A percentile compares a stretch with the other conserved stretches of the same genome.
Evolutionary conservation across 2,888 invertebrate species (phyloP).

Genomic region (Lordiphosa andalusiaca): DNA sequence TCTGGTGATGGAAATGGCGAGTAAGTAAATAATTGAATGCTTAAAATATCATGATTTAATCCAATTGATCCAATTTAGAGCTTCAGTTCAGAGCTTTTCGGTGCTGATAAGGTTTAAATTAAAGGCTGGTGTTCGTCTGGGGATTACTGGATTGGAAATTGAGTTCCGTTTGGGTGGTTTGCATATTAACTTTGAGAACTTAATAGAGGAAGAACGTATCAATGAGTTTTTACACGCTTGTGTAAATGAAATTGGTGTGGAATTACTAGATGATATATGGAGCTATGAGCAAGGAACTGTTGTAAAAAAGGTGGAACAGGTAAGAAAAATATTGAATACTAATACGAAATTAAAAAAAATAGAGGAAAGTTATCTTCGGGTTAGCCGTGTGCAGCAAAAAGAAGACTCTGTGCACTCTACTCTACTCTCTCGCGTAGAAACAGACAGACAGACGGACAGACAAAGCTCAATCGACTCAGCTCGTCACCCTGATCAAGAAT

Average conservation of each 20-base stretch:
- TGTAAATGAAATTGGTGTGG: conserved; percentile 74
- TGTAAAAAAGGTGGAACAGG: conserved; percentile 53
- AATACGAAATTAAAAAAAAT: too few relatives aligned
- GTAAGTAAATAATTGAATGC: conserved; percentile 47
- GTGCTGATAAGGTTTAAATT: conserved; percentile 61
- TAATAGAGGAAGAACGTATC: conserved; percentile 73
- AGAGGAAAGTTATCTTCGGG: too few relatives aligned
- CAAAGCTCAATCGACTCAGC: too few relatives aligned
- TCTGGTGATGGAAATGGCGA: conserved; percentile 71
- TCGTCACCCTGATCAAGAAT: too few relatives aligned
- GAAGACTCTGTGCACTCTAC: too few relatives aligned
- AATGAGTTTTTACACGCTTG: conserved; percentile 70
- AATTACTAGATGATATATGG: conserved; percentile 76
- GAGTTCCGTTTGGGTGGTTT: conserved; percentile 60
- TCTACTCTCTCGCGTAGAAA: too few relatives aligned
- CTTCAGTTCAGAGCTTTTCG: conserved; percentile 44
- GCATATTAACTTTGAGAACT: conserved; percentile 59
- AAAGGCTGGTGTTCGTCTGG: conserved; percentile 40
- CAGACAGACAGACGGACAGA: too few relatives aligned
- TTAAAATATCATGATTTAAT: background rate
- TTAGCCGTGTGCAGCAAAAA: too few relatives aligned
- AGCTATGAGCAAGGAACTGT: conserved; percentile 52
- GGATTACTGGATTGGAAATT: conserved; percentile 64
- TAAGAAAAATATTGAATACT: conserved; percentile 25
- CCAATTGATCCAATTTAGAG: conserved; percentile 35